A percentile compares a stretch with the other conserved stretches of the same genome.
phyloP scores from a whole-genome alignment of 2,797 vertebrate genomes.

The Scarus forsteni region DNA sequence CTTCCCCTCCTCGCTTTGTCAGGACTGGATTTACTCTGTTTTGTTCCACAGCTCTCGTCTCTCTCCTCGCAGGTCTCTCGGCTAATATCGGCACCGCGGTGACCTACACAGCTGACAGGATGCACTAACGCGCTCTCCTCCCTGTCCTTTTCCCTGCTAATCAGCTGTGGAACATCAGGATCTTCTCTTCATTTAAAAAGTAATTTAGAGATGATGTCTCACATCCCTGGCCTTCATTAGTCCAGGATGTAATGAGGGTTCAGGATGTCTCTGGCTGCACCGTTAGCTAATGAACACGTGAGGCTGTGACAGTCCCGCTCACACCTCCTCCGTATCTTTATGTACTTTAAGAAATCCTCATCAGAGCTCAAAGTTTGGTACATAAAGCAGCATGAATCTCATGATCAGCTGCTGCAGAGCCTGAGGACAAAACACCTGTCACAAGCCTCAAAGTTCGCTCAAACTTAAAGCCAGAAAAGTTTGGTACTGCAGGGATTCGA shows the following conservation, averaged over 20 bases:
- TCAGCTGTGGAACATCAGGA: slow-evolving; percentile 2
- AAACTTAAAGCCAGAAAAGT: no score
- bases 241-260: slow-evolving; percentile 9
- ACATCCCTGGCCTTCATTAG: slow-evolving; percentile 7
- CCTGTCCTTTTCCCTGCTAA: slow-evolving; percentile 1
- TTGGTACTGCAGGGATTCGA: no score
- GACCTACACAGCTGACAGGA: slow-evolving; percentile 23
- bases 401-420: not conserved
- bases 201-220: not conserved
- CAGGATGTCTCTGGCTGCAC: not conserved
- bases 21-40: slow-evolving; percentile 26
- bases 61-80: not conserved
- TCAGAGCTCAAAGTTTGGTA: not conserved
- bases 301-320: not conserved
- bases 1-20: not conserved
- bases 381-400: not conserved
- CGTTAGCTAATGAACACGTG: slow-evolving; percentile 10
- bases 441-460: no score
- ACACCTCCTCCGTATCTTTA: not conserved
- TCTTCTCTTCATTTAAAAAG: slow-evolving; percentile 8
- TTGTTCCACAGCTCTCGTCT: slow-evolving; percentile 6
- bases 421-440: no score
- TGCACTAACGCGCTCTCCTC: not conserved
- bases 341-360: not conserved
- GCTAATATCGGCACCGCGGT: slow-evolving; percentile 12